These are phyloP conservation scores for Borostomias antarcticus DNA, from an alignment of 2,797 vertebrate species.

Conservation along the genomic window DNA sequence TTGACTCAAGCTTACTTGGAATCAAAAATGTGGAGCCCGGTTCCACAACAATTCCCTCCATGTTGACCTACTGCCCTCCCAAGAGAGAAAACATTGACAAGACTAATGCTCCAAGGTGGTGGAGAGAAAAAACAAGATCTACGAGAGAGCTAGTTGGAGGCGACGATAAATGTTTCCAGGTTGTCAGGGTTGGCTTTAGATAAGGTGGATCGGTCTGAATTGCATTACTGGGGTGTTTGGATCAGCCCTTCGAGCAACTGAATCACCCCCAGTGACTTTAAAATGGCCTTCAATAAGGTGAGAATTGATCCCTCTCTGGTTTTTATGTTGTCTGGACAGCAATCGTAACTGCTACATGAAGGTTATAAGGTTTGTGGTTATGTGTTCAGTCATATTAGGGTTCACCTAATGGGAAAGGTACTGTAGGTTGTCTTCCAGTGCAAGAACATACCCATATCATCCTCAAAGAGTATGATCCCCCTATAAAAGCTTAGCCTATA, in stretches of 20 bases:
- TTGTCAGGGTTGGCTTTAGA: slow-evolving; percentile 70
- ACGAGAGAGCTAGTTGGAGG: slow-evolving; percentile 35
- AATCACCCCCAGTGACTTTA: slow-evolving; percentile 76
- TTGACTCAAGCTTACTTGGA: neutral
- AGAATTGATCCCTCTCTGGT: slow-evolving; percentile 75
- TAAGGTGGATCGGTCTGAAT: slow-evolving; percentile 69
- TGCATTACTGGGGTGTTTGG: slow-evolving; percentile 71
- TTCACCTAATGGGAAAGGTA: too few species aligned
- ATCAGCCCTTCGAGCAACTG: slow-evolving; percentile 69
- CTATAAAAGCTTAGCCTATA: too few species aligned
- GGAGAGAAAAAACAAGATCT: slow-evolving; percentile 33
- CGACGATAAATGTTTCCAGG: slow-evolving; percentile 63
- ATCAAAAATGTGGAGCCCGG: neutral
- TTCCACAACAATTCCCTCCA: neutral
- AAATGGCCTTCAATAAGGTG: slow-evolving; percentile 76
- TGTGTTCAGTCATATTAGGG: neutral
- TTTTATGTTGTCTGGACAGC: slow-evolving; percentile 58
- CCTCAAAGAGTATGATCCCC: too few species aligned
- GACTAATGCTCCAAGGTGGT: neutral
- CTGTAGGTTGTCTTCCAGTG: too few species aligned
- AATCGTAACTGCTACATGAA: slow-evolving; percentile 40
- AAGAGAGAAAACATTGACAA: slow-evolving; percentile 3
- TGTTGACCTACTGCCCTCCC: neutral
- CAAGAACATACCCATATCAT: too few species aligned
- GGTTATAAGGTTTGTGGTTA: neutral